Percentiles rank a stretch among this genome's conserved stretches.
These are phyloP conservation scores for Brachionus rotundiformis DNA, from an alignment of 1,140 invertebrate species.

Conservation along the genomic window DNA sequence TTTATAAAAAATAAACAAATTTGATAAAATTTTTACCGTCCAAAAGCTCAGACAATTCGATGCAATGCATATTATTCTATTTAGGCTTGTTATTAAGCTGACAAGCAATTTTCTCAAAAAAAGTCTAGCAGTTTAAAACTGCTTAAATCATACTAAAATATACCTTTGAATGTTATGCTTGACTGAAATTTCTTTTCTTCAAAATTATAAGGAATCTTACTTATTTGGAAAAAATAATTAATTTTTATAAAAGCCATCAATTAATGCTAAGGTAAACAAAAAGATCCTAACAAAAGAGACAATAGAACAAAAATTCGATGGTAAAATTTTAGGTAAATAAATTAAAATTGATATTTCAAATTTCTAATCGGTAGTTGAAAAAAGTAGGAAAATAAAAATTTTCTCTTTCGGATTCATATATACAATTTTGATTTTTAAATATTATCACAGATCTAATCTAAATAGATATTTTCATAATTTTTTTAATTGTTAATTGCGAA, in stretches of 20 bases:
- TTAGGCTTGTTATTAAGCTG: not conserved
- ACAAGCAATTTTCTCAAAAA: not conserved
- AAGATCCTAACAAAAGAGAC: not conserved
- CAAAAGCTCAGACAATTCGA: not conserved
- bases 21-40: not conserved
- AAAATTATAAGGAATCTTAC: no score
- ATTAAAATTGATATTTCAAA: not conserved
- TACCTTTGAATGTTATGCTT: not conserved
- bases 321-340: not conserved
- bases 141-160: not conserved
- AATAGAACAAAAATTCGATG: not conserved
- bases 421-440: no score
- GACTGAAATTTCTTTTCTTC: not conserved
- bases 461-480: no score
- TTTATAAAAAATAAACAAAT: not conserved
- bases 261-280: not conserved
- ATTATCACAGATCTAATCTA: no score
- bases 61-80: not conserved
- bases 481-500: no score
- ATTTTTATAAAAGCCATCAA: not conserved
- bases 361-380: no score
- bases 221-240: no score
- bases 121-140: constrained; percentile 6
- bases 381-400: no score
- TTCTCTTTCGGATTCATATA: no score